phyloP scores from a whole-genome alignment of 1,140 invertebrate species.

The Ylistrum balloti region DNA sequence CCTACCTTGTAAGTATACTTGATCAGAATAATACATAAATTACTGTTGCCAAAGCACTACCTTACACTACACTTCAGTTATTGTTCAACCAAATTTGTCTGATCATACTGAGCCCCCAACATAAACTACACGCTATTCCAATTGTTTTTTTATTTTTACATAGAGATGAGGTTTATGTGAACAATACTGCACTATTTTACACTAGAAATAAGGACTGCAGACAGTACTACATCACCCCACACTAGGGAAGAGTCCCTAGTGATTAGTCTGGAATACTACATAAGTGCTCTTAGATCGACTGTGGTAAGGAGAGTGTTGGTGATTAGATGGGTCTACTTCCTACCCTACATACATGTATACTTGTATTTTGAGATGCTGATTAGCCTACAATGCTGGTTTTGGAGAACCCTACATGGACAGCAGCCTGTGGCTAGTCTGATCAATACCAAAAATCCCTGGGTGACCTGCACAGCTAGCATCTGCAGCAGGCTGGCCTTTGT shows the following conservation, averaged over 20 bases:
- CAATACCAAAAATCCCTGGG: conserved; percentile 15
- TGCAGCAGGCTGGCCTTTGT: conserved; percentile 13
- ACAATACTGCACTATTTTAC: background rate
- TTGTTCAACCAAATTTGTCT: background rate
- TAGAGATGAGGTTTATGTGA: background rate
- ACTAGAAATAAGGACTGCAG: background rate
- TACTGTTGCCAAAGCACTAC: too few relatives aligned
- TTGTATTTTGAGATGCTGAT: background rate
- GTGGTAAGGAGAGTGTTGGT: background rate
- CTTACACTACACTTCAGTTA: too few relatives aligned
- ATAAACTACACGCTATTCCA: too few relatives aligned
- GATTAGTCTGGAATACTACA: background rate
- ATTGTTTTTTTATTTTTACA: too few relatives aligned
- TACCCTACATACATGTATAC: background rate
- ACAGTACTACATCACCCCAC: background rate
- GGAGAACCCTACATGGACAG: conserved; percentile 4
- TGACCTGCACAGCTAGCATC: conserved; percentile 15
- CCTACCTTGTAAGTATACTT: background rate
- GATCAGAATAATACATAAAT: background rate
- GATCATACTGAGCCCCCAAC: too few relatives aligned
- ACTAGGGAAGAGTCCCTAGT: background rate
- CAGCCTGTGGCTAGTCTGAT: conserved; percentile 14
- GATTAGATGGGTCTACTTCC: background rate
- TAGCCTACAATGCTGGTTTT: background rate
- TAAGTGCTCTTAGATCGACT: background rate